These are phyloP conservation scores for Steatornis caripensis DNA, from an alignment of 2,113 vertebrate species.

Conservation along the genomic window DNA sequence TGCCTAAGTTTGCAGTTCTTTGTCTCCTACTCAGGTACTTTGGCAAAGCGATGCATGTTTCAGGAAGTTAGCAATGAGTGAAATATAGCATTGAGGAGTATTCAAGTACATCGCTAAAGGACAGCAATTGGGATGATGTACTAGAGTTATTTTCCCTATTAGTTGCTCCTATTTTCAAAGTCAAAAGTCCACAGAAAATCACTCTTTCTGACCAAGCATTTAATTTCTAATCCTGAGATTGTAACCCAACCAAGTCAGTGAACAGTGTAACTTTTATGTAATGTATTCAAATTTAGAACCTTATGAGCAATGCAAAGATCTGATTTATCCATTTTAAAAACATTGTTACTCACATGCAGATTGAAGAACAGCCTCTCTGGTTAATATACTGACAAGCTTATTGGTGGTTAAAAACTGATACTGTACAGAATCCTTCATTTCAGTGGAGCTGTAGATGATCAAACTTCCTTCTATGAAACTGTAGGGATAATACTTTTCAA, in stretches of 20 bases:
- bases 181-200: neutral
- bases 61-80: neutral
- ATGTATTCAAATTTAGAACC: neutral
- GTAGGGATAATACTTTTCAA: constrained; percentile 71
- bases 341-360: constrained; percentile 79
- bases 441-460: constrained; percentile 76
- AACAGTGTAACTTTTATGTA: neutral
- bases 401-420: constrained; percentile 79
- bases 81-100: neutral
- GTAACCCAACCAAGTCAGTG: neutral
- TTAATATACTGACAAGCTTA: constrained; percentile 73
- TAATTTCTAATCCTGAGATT: neutral
- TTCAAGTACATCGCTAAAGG: neutral
- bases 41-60: neutral
- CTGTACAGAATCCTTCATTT: constrained; percentile 74
- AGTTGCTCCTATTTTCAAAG: neutral
- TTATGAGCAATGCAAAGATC: neutral
- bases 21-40: neutral
- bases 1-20: neutral
- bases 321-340: neutral
- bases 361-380: constrained; percentile 76
- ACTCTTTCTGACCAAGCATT: neutral
- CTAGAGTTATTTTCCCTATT: neutral
- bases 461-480: constrained; percentile 77
- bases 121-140: rapidly evolving